Percentiles rank a stretch among this genome's conserved stretches.
Conservation (phyloP, 2,113 vertebrate genomes). For the Alosa alosa region DNA sequence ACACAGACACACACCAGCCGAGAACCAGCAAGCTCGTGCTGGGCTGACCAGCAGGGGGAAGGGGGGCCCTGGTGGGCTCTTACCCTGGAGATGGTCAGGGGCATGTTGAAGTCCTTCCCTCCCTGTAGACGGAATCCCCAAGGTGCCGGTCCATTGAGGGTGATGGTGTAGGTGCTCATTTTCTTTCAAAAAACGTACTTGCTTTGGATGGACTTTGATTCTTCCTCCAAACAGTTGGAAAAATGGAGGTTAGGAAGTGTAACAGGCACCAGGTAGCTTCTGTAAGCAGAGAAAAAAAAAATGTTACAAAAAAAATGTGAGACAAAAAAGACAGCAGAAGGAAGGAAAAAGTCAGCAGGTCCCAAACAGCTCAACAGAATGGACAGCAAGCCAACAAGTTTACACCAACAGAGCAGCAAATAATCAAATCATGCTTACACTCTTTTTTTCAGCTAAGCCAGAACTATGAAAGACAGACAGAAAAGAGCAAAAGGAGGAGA, state of each 20-base stretch:
- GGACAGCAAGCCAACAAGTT: slow-evolving; percentile 20
- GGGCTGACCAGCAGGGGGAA: background rate
- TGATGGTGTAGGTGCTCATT: slow-evolving; percentile 91
- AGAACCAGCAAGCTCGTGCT: background rate
- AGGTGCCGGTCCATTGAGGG: slow-evolving; percentile 86
- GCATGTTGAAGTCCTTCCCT: slow-evolving; percentile 98
- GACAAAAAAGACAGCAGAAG: background rate
- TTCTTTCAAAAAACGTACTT: slow-evolving; percentile 42
- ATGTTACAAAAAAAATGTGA: background rate
- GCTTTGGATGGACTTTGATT: slow-evolving; percentile 34
- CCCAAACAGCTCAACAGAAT: slow-evolving; percentile 21
- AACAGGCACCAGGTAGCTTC: slow-evolving; percentile 52
- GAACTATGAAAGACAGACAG: slow-evolving; percentile 26
- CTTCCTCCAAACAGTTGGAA: slow-evolving; percentile 57
- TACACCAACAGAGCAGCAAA: slow-evolving; percentile 23
- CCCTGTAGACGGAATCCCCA: slow-evolving; percentile 98
- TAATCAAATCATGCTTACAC: slow-evolving; percentile 26
- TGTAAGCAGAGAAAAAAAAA: slow-evolving; percentile 56
- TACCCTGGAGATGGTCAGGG: slow-evolving; percentile 89
- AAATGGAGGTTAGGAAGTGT: slow-evolving; percentile 46
- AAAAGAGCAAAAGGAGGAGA: slow-evolving; percentile 53
- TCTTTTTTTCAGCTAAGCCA: slow-evolving; percentile 16
- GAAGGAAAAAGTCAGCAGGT: background rate
- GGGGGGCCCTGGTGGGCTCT: slow-evolving; percentile 40
- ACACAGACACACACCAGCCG: background rate